A percentile compares a stretch with the other conserved stretches of the same genome.
Evolutionary conservation across 1,140 invertebrate species (phyloP).

Genomic region (Polypedilum vanderplanki): DNA sequence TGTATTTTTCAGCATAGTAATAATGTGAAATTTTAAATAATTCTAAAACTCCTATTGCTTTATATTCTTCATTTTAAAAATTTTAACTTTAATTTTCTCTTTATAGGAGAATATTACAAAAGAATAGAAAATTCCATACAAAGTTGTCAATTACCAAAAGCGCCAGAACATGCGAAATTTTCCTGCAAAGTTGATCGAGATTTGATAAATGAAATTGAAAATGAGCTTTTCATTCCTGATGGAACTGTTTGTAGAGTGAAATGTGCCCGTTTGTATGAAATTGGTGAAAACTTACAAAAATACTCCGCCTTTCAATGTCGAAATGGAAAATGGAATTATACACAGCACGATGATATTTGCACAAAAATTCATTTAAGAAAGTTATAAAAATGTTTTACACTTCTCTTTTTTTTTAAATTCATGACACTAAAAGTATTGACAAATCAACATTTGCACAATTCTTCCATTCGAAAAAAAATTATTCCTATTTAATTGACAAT

Average conservation of each 20-base stretch:
- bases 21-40: constrained; percentile 1
- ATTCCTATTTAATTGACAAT: not conserved
- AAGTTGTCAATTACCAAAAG: not conserved
- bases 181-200: not conserved
- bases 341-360: not conserved
- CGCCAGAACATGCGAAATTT: constrained; percentile 24
- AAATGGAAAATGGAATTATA: constrained; percentile 28
- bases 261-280: not conserved
- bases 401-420: not conserved
- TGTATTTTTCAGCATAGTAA: constrained; percentile 24
- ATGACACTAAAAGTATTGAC: constrained; percentile 30
- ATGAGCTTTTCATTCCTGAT: not conserved
- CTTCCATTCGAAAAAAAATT: not conserved
- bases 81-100: not conserved
- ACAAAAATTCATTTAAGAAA: not conserved
- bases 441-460: not conserved
- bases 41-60: too few relatives aligned
- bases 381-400: constrained; percentile 34
- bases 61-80: too few relatives aligned
- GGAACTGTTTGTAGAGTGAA: not conserved
- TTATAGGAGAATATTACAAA: not conserved
- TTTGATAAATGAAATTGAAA: constrained; percentile 21
- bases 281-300: not conserved
- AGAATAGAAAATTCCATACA: not conserved
- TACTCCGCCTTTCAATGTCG: not conserved